Evolutionary conservation across 2,888 invertebrate genomes (phyloP).

Genomic region (Chironomus tentans): DNA sequence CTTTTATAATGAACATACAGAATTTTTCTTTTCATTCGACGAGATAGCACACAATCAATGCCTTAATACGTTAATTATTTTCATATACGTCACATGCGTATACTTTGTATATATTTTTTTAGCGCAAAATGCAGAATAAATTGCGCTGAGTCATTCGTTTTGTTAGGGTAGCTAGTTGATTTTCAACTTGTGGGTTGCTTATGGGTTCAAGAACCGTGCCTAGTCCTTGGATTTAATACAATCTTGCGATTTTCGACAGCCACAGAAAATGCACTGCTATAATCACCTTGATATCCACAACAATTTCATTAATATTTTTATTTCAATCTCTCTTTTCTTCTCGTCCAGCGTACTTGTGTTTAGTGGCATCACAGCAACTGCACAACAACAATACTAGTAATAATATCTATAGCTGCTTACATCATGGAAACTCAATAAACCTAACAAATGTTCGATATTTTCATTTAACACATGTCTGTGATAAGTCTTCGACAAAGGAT

Average conservation of each 20-base stretch:
- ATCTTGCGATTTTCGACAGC: too few species aligned
- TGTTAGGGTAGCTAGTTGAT: too few species aligned
- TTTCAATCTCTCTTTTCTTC: not conserved
- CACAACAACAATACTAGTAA: conserved; percentile 11
- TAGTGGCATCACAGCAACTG: conserved; percentile 19
- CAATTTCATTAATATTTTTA: not conserved
- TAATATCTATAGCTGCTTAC: not conserved
- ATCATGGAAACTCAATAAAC: not conserved
- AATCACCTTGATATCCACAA: too few species aligned
- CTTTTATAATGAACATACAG: not conserved
- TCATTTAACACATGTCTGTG: conserved; percentile 30
- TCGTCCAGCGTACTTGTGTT: conserved; percentile 13
- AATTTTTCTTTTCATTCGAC: not conserved
- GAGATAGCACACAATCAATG: not conserved
- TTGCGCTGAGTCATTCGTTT: not conserved
- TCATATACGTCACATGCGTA: not conserved
- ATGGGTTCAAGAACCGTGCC: too few species aligned
- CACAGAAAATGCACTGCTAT: too few species aligned
- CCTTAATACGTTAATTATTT: not conserved
- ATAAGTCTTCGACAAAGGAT: conserved; percentile 31
- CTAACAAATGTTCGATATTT: conserved; percentile 15
- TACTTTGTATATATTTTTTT: too few species aligned
- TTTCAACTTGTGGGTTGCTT: too few species aligned
- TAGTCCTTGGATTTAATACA: too few species aligned
- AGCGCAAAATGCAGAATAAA: too few species aligned